Conservation (phyloP, 1,140 invertebrate species). For the Lasioglossum albipes region DNA sequence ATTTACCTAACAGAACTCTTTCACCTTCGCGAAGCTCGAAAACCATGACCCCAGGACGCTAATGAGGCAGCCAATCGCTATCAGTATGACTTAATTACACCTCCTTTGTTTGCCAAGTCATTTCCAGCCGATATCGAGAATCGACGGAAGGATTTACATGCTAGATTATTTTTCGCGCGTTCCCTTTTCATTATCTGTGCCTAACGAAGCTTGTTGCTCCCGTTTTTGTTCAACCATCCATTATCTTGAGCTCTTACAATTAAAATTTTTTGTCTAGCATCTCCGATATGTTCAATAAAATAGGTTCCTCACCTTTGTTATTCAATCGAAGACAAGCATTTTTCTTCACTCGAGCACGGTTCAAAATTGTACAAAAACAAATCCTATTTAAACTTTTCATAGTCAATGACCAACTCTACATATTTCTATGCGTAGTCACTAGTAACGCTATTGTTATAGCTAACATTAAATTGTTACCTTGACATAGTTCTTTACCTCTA, state of each 20-base stretch:
- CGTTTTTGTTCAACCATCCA: not conserved
- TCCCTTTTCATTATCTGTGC: not conserved
- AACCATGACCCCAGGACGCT: not conserved
- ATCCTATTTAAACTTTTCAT: too few species aligned
- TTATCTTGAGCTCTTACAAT: not conserved
- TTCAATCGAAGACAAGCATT: too few species aligned
- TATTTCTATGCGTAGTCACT: too few species aligned
- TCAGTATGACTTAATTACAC: not conserved
- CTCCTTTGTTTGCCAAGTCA: not conserved
- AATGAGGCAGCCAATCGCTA: constrained; percentile 1
- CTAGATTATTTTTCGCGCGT: not conserved
- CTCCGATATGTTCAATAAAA: too few species aligned
- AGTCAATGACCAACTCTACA: too few species aligned
- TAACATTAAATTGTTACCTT: too few species aligned
- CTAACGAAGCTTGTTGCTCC: not conserved
- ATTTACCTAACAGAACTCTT: not conserved
- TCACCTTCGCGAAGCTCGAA: not conserved
- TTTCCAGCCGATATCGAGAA: not conserved
- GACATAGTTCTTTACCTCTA: too few species aligned
- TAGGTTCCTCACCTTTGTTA: too few species aligned
- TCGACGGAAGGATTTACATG: constrained; percentile 1
- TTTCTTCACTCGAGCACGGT: too few species aligned
- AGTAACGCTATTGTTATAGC: too few species aligned
- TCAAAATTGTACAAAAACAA: too few species aligned
- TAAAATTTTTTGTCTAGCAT: too few species aligned